A percentile compares a stretch with the other conserved stretches of the same genome.
phyloP scores from a whole-genome alignment of 2,797 vertebrate species.

The Helarctos malayanus region DNA sequence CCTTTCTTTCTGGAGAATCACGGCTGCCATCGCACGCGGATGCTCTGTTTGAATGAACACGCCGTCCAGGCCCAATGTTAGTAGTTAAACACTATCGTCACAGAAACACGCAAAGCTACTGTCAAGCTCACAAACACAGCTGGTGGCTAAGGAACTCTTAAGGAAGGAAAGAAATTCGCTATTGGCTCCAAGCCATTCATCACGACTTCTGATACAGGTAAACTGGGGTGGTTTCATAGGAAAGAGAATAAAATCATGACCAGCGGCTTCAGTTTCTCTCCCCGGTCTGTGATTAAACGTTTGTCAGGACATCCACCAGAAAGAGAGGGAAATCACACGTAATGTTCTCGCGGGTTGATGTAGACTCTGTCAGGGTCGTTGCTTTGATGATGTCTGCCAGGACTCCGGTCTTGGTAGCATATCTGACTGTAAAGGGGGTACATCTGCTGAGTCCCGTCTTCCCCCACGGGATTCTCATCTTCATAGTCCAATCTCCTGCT shows the following conservation, averaged over 20 bases:
- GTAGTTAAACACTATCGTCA: conserved; percentile 47
- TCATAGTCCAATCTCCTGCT: conserved; percentile 84
- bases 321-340: conserved; percentile 86
- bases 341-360: conserved; percentile 89
- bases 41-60: conserved; percentile 63
- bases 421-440: conserved; percentile 85
- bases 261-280: conserved; percentile 68
- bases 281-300: conserved; percentile 44
- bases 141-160: conserved; percentile 66
- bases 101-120: conserved; percentile 60
- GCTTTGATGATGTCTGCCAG: conserved; percentile 65
- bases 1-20: conserved; percentile 58
- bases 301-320: conserved; percentile 4
- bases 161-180: conserved; percentile 37
- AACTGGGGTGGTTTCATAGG: conserved; percentile 33
- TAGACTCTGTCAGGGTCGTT: conserved; percentile 82
- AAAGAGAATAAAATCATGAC: conserved; percentile 57
- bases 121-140: conserved; percentile 67
- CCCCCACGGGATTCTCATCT: conserved; percentile 80
- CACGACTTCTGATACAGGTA: not conserved
- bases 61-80: conserved; percentile 67
- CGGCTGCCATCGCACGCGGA: conserved; percentile 50
- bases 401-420: conserved; percentile 85
- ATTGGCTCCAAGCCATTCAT: conserved; percentile 34
- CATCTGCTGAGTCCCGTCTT: conserved; percentile 83